Evolutionary conservation across 2,797 vertebrate species (phyloP).

Genomic region (Sebastes minor): DNA sequence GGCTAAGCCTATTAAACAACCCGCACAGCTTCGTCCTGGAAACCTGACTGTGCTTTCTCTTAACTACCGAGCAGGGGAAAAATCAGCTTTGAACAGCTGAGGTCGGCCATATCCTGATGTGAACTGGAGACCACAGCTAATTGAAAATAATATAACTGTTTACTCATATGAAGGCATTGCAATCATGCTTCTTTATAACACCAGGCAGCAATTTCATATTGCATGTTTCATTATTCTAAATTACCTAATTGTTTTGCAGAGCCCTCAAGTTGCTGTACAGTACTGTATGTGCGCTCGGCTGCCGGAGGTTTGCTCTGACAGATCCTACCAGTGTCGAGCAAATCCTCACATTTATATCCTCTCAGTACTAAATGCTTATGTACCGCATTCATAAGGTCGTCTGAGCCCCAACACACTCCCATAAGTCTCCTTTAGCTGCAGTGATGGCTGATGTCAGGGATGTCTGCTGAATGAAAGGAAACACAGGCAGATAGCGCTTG

Average conservation of each 20-base stretch:
- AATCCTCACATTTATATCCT: constrained; percentile 76
- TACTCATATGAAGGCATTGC: constrained; percentile 52
- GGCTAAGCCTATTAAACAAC: constrained; percentile 86
- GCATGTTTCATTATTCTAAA: constrained; percentile 37
- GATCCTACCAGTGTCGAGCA: constrained; percentile 67
- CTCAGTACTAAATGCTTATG: constrained; percentile 76
- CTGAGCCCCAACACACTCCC: constrained; percentile 75
- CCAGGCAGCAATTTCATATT: constrained; percentile 41
- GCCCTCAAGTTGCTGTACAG: constrained; percentile 37
- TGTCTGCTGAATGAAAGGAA: constrained; percentile 82
- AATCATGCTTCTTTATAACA: constrained; percentile 49
- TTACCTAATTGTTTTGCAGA: constrained; percentile 64
- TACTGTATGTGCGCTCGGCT: background rate
- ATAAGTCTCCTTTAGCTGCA: constrained; percentile 83
- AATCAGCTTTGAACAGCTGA: constrained; percentile 68
- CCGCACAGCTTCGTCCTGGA: constrained; percentile 69
- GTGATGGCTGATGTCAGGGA: constrained; percentile 82
- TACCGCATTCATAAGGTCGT: constrained; percentile 77
- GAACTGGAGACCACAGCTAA: constrained; percentile 68
- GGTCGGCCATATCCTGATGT: constrained; percentile 72
- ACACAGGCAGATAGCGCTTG: constrained; percentile 81
- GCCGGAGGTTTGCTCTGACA: constrained; percentile 62
- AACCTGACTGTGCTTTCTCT: constrained; percentile 77
- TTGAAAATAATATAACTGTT: constrained; percentile 71
- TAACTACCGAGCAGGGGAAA: constrained; percentile 67